Percentiles rank a stretch among this genome's conserved stretches.
phyloP scores from a whole-genome alignment of 1,140 invertebrate species.

The Centruroides sculpturatus region DNA sequence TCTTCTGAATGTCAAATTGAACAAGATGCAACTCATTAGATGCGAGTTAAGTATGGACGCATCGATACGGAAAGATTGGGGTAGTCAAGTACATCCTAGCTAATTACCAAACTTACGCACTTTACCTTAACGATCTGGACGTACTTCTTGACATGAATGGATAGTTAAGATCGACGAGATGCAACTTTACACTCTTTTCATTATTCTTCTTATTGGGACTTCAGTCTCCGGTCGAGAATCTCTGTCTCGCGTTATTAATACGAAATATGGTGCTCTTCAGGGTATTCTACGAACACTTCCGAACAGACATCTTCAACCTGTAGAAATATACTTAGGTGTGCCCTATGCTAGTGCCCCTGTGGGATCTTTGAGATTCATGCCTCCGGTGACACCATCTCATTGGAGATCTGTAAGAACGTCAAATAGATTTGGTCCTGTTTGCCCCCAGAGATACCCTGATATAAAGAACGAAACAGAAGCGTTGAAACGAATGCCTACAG shows the following conservation, averaged over 20 bases:
- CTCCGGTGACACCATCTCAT: conserved; percentile 48
- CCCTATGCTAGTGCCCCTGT: conserved; percentile 67
- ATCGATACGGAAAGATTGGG: too few relatives aligned
- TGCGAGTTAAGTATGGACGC: too few relatives aligned
- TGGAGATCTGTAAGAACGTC: conserved; percentile 81
- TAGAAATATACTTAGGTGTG: conserved; percentile 42
- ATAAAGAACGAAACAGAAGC: conserved; percentile 54
- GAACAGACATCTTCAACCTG: conserved; percentile 29
- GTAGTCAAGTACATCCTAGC: too few relatives aligned
- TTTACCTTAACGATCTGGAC: too few relatives aligned
- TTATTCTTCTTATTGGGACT: too few relatives aligned
- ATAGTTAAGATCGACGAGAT: too few relatives aligned
- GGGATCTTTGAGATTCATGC: conserved; percentile 50
- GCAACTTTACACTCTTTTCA: too few relatives aligned
- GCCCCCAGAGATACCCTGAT: conserved; percentile 46
- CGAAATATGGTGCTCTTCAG: conserved; percentile 76
- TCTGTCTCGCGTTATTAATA: conserved; percentile 53
- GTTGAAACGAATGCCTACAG: conserved; percentile 57
- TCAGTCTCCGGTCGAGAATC: too few relatives aligned
- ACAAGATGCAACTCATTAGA: too few relatives aligned
- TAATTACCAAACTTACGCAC: too few relatives aligned
- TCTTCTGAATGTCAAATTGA: too few relatives aligned
- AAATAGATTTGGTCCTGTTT: conserved; percentile 61
- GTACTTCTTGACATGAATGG: too few relatives aligned
- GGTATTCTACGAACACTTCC: conserved; percentile 64